phyloP scores from a whole-genome alignment of 2,797 vertebrate species.

The Falco cherrug region DNA sequence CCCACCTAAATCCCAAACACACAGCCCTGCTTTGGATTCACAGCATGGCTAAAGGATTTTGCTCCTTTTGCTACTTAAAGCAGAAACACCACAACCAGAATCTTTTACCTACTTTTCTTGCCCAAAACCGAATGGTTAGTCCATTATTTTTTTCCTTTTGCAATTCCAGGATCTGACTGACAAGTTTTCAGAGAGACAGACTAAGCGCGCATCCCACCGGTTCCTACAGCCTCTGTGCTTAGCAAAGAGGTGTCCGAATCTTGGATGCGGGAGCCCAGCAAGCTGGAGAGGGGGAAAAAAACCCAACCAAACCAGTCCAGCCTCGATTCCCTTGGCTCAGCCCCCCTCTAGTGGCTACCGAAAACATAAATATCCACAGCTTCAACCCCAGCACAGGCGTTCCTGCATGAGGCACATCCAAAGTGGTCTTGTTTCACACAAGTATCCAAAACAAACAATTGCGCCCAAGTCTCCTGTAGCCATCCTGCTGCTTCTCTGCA shows the following conservation, averaged over 20 bases:
- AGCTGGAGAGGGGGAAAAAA: background rate
- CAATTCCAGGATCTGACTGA: background rate
- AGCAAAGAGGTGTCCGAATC: background rate
- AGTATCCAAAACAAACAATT: background rate
- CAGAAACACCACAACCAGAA: background rate
- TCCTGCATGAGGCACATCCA: background rate
- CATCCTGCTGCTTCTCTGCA: background rate
- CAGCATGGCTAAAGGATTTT: background rate
- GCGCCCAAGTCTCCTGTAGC: background rate
- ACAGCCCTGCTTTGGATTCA: background rate
- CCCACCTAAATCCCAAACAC: background rate
- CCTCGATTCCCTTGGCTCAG: background rate
- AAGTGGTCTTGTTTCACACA: background rate
- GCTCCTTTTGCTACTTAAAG: background rate
- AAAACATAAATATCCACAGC: background rate
- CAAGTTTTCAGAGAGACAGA: background rate
- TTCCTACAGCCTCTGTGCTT: background rate
- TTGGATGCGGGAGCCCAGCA: background rate
- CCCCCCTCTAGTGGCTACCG: slow-evolving; percentile 65
- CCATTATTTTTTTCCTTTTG: background rate
- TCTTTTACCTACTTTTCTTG: background rate
- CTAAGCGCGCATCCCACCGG: background rate
- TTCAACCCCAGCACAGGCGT: background rate
- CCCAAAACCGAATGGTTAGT: background rate
- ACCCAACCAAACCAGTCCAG: background rate